A percentile compares a stretch with the other conserved stretches of the same genome.
These are phyloP conservation scores for Lasioglossum lativentre DNA, from an alignment of 2,888 invertebrate genomes.

Conservation along the genomic window DNA sequence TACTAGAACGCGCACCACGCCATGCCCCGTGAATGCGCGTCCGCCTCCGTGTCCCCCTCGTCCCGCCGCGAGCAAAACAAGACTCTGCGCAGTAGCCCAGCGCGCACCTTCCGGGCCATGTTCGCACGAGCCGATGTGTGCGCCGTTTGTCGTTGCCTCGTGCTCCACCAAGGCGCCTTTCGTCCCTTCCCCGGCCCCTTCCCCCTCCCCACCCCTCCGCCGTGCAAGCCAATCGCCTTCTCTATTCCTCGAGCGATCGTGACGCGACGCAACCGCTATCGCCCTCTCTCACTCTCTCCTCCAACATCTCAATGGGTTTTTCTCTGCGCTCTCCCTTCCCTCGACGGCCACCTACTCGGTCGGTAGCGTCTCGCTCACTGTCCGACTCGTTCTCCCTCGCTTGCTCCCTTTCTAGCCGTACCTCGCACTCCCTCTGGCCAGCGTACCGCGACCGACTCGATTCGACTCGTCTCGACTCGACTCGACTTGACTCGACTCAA, in stretches of 20 bases:
- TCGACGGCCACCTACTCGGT: not conserved
- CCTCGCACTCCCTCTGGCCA: slow-evolving; percentile 14
- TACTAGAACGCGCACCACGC: slow-evolving; percentile 83
- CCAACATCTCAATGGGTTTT: slow-evolving; percentile 25
- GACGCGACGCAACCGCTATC: not conserved
- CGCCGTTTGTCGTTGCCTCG: slow-evolving; percentile 60
- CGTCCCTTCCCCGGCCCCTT: slow-evolving; percentile 16
- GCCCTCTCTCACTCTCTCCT: not conserved
- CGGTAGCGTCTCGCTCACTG: not conserved
- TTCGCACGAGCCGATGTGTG: slow-evolving; percentile 71
- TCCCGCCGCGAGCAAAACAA: slow-evolving; percentile 79
- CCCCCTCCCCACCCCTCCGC: not conserved
- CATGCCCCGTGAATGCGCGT: slow-evolving; percentile 77
- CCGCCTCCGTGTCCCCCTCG: slow-evolving; percentile 67
- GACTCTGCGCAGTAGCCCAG: slow-evolving; percentile 79
- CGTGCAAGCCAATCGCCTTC: not conserved
- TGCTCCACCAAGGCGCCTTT: slow-evolving; percentile 52
- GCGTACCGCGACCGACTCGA: slow-evolving; percentile 5
- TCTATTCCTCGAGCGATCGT: not conserved
- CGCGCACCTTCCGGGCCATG: slow-evolving; percentile 82
- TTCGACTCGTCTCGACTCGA: not conserved
- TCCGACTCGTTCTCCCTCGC: not conserved
- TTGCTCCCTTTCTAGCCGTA: not conserved
- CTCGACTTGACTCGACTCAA: not conserved
- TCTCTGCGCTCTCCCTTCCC: slow-evolving; percentile 2